Base-by-base conservation (phyloP, 1,140 invertebrate genomes). In the Cryptotermes secundus region DNA sequence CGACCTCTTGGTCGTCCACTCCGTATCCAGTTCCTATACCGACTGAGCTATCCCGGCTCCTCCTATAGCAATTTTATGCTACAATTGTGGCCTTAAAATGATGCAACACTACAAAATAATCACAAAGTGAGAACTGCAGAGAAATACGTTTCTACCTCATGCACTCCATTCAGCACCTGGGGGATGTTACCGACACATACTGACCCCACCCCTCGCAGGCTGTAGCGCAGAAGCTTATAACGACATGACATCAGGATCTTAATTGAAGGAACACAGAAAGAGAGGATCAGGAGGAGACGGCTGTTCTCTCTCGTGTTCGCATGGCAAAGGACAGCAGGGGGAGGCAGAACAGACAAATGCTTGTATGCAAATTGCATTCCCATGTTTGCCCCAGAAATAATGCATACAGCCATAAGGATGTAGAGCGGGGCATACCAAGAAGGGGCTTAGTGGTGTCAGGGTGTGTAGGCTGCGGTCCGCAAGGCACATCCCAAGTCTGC, bases 341-440 rank as follows among this genome's bases (percentile, higher is more conserved):
- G 10, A 26, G 36, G 34, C n/a, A n/a, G 16, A 26, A 7, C 34
- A n/a, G 80, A 35, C 7, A 35, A 34, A 26, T 81, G 80, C 80
- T 49, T 81, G 36, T 81, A 81, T 81, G 80, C 80, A 81, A 81
- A 81, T 81, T 81, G 80, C 80, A 81, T 81, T 81, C 80, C 31
- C 80, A 34, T 81, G 80, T 81, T 81, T 49, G 59, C 7, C 16
- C 34, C 24, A 38, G 80, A 49, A 38, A 81, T 49, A 81, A 38
- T 38, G 42, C 80, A 49, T 49, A 35, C 42, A 35, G 80, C 80
- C 80, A 81, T 81, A 81, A 81, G 80, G 80, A 34, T 19, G 80
- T 81, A 14, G 42, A 7, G n/a, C 1, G 35, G 80, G 22, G 31
- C 26, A 31, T 31, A 35, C 12, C 24, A 4, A 49, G 24, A 16